Evolutionary conservation across 2,113 vertebrate species (phyloP), one percentile per base, ranked within the genome.

Genomic region (Nettapus auritus): DNA sequence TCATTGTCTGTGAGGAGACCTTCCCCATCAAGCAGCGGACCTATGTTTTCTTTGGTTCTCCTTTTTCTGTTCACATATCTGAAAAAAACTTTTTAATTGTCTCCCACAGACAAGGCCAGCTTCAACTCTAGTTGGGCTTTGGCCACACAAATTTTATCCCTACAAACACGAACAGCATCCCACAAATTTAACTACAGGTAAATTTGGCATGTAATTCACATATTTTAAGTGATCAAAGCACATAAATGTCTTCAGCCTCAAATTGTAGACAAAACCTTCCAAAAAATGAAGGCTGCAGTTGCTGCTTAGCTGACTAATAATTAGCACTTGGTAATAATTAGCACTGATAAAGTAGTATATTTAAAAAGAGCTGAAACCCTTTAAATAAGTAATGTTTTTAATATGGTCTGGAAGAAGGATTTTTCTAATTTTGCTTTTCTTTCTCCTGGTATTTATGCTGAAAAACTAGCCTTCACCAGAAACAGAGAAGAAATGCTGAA

Each of bases 351-450:
- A 34, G 29, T 13, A 81, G 40, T n/a, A 31, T 34, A 79, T 75
- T 69, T 71, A 88, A 71, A 31, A 42, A 71, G 23, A 89, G 42
- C 46, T 29, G 50, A 64, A 91, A 69, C 5, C 6, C n/a, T 52
- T 90, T 20, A 80, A 93, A 91, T 68, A 88, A 88, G 85, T 52
- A 70, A 89, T 26, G 5, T 50, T 34, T 94, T 85, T 82, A 82
- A 90, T 50, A 60, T 23, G 17, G 29, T 42, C 76, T 63, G 74
- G 64, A 83, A 91, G 13, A 90, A 11, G 23, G 22, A 59, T 63
- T 86, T 88, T 89, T 50, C 25, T 1, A 25, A 31, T 44, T 71
- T 53, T 26, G 14, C 18, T 79, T 82, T 75, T 42, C 52, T 78
- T 73, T 23, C 15, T 84, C 29, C 33, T 78, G 14, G 42, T 74